Evolutionary conservation across 2,888 invertebrate genomes (phyloP), one percentile per base, ranked within the genome.

Genomic region (Arctia plantaginis): DNA sequence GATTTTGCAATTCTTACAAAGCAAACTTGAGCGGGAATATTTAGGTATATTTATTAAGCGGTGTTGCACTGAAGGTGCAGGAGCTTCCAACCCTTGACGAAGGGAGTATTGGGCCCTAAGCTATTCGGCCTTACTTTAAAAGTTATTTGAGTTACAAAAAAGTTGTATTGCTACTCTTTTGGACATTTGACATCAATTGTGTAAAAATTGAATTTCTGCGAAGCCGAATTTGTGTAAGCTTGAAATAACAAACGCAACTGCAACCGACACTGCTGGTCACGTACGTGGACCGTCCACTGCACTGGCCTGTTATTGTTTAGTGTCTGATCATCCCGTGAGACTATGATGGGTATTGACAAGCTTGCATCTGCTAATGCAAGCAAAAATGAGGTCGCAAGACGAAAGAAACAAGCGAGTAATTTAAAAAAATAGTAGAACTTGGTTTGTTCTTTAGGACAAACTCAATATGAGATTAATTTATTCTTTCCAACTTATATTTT

Each of bases 311-410:
- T 71, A 68, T 75, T 68, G 90, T 82, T 75, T 84, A 84, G 84
- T 75, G 73, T 89, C 90, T 86, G 87, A 79, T 83, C 86, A 86
- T 90, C 91, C 88, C 90, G 39, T 67, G 74, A 62, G 71, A 92
- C 84, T 78, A 30, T 82, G 85, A 87, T 80, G 80, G 83, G 82
- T 82, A 82, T 74, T 87, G 87, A 88, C 85, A 83, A 83, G 79
- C 87, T 93, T 92, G 93, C 94, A 94, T 94, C 94, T 94, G 93
- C 90, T 90, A 87, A 85, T 88, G 91, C 92, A 91, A 91, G 90
- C 88, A 88, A 89, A 90, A 87, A 87, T 86, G 77, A 75, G 27
- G 41, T 33, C 39, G 7, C 59, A 77, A 77, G 76, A 12, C 13
- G 77, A 27, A 51, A 59, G 76, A 76, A 73, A 64, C n/a, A 12